Base-by-base conservation (phyloP, 2,888 invertebrate genomes). In the Tethea ocularis region DNA sequence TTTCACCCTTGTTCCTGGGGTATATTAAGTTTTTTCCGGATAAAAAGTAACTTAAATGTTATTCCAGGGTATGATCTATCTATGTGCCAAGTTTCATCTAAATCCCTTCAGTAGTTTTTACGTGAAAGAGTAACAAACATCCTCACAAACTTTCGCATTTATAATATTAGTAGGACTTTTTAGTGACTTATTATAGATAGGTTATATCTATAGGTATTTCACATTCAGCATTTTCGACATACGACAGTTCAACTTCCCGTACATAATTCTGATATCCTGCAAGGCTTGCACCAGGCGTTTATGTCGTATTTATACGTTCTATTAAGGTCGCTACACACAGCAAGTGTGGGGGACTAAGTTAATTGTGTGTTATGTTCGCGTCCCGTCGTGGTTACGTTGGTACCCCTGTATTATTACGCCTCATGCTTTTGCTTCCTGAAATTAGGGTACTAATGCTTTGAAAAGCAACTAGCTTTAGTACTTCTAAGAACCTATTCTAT, bases 381-480 rank as follows among this genome's bases (percentile, higher is more conserved):
- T 66, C 61, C 58, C 59, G 60, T 70, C 69, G 66, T 71, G 58
- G 56, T 68, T 69, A 72, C 64, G 60, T 68, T 64, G 17, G 46
- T 46, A 46, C 10, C 20, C 17, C 46, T n/a, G 46, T 20, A 46
- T 46, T 56, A 38, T 56, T 46, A 29, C 55, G 20, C 46, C 10
- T 46, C 46, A 46, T n/a, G 46, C 46, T 17, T 10, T 10, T 10
- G 46, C 20, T 46, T 20, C 15, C 46, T 10, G 46, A 46, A 46
- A 46, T 46, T 46, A 46, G 17, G 20, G 46, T 7, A n/a, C n/a
- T n/a, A 13, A 46, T 7, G 17, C 10, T 46, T 46, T 41, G 26
- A 15, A 8, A 38, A n/a, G n/a, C n/a, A 1, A 7, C 13, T 33
- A 13, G 33, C 13, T 33, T 13, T 29, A 29, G 0, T 2, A 29